A percentile compares a stretch with the other conserved stretches of the same genome.
These are phyloP conservation scores for Calidris pugnax DNA, from an alignment of 2,113 vertebrate genomes.

Conservation along the genomic window DNA sequence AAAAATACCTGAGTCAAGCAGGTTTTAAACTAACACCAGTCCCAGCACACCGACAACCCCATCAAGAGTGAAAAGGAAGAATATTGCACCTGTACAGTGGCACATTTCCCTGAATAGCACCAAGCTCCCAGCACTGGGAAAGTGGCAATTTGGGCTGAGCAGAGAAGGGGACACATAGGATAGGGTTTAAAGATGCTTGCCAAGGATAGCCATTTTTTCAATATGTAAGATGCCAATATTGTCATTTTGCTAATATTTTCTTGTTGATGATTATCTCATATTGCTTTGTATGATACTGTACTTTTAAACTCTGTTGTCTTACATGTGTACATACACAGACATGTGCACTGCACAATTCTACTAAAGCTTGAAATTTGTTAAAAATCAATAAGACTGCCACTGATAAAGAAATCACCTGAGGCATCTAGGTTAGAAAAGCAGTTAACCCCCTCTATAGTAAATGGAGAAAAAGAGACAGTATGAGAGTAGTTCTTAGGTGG, in stretches of 20 bases:
- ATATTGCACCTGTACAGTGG: not conserved
- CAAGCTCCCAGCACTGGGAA: not conserved
- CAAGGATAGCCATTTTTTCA: not conserved
- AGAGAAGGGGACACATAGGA: fast-evolving
- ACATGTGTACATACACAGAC: not conserved
- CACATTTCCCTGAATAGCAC: not conserved
- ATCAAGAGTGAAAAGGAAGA: not conserved
- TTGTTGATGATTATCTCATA: not conserved
- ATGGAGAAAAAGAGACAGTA: not conserved
- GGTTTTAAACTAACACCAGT: not conserved
- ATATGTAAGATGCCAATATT: not conserved
- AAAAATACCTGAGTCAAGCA: too few relatives aligned
- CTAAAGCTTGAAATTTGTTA: not conserved
- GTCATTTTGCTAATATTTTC: not conserved
- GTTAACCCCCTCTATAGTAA: not conserved
- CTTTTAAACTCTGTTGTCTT: not conserved
- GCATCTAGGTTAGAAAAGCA: not conserved
- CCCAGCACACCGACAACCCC: not conserved
- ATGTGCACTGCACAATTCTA: not conserved
- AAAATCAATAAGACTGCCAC: not conserved
- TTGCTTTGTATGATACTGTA: not conserved
- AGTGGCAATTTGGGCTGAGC: not conserved
- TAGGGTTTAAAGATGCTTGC: not conserved
- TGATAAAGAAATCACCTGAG: not conserved
- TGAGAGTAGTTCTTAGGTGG: not conserved